phyloP scores from a whole-genome alignment of 2,797 vertebrate genomes.

The Enteromius afrohamiltoni region DNA sequence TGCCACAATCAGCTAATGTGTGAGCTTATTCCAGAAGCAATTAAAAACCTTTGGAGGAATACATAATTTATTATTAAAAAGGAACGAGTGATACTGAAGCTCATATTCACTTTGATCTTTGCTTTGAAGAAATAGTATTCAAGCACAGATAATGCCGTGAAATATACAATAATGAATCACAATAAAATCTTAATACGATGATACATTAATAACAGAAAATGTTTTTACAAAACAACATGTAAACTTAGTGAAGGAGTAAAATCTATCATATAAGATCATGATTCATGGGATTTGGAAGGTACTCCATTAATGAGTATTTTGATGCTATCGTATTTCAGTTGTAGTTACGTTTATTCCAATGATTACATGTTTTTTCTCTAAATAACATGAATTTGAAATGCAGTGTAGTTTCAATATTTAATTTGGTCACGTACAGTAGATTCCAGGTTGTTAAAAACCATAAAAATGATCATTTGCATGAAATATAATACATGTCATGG shows the following conservation, averaged over 20 bases:
- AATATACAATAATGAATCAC: not conserved
- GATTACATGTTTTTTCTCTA: not conserved
- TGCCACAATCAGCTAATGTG: constrained; percentile 4
- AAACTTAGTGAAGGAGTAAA: not conserved
- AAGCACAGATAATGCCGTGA: not conserved
- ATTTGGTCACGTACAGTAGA: not conserved
- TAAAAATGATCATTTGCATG: not conserved
- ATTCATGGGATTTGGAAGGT: not conserved
- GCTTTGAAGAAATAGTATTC: not conserved
- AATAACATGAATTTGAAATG: not conserved
- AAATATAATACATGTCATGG: not conserved
- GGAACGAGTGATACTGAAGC: not conserved
- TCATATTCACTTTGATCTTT: constrained; percentile 24
- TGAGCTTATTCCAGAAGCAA: constrained; percentile 2
- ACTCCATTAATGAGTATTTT: not conserved
- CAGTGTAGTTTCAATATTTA: not conserved
- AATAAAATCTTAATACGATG: not conserved
- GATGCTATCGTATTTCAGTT: no score
- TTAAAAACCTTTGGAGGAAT: not conserved
- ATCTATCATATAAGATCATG: not conserved
- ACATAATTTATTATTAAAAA: constrained; percentile 6
- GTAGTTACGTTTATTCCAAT: not conserved
- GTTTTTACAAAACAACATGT: not conserved
- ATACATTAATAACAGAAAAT: not conserved
- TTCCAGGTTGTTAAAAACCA: not conserved